Evolutionary conservation across 2,797 vertebrate species (phyloP).

Genomic region (Gouania willdenowi): DNA sequence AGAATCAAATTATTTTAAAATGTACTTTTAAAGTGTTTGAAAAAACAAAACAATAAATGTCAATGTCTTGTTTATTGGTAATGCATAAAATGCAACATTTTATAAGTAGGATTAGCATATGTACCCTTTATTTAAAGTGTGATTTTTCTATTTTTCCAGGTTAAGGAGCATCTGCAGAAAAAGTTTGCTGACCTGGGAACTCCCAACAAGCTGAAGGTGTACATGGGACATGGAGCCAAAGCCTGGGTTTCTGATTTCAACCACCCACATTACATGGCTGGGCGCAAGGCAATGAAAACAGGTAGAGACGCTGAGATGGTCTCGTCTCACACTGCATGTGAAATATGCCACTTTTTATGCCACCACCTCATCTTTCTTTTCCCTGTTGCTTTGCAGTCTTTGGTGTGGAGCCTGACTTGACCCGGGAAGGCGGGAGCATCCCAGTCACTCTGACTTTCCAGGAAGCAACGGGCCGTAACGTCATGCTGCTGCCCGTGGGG

Average conservation of each 20-base stretch:
- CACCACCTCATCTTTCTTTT: too few relatives aligned
- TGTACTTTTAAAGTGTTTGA: too few relatives aligned
- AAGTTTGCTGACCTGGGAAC: slow-evolving; percentile 83
- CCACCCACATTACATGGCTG: slow-evolving; percentile 94
- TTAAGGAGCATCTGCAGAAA: slow-evolving; percentile 79
- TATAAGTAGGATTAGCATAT: too few relatives aligned
- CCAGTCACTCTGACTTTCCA: slow-evolving; percentile 96
- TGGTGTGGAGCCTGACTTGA: slow-evolving; percentile 93
- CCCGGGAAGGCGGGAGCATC: slow-evolving; percentile 94
- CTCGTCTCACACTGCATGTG: too few relatives aligned
- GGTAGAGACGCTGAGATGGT: slow-evolving; percentile 69
- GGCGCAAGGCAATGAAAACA: slow-evolving; percentile 89
- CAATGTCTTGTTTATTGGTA: too few relatives aligned
- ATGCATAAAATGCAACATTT: too few relatives aligned
- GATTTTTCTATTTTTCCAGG: slow-evolving; percentile 60
- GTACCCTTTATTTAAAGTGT: not conserved
- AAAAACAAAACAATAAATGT: too few relatives aligned
- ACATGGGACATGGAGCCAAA: slow-evolving; percentile 87
- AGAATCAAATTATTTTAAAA: too few relatives aligned
- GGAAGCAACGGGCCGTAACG: slow-evolving; percentile 93
- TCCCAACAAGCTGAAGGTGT: slow-evolving; percentile 88
- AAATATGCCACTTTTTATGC: too few relatives aligned
- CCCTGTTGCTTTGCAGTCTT: slow-evolving; percentile 77
- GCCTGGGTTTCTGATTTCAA: slow-evolving; percentile 98
- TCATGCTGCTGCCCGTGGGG: slow-evolving; percentile 94